Conservation (phyloP, 1,140 invertebrate species). For the Alviniconcha marisindica region DNA sequence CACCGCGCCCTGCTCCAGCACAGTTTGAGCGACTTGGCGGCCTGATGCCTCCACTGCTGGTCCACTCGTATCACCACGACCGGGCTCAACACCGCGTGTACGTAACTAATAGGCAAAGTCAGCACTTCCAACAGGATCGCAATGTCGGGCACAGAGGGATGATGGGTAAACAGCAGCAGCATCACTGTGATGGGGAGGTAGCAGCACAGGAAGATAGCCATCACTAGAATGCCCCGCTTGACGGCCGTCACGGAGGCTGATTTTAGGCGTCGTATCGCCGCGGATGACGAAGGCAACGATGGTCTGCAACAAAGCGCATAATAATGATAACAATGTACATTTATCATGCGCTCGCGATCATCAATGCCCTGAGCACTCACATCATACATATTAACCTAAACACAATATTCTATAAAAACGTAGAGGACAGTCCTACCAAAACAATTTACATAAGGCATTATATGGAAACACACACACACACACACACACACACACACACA, state of each 20-base stretch:
- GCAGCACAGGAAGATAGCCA: slow-evolving; percentile 8
- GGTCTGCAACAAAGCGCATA: no score
- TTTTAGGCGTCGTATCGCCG: not conserved
- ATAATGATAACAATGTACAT: no score
- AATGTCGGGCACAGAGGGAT: slow-evolving; percentile 8
- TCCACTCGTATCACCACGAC: not conserved
- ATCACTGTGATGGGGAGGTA: slow-evolving; percentile 12
- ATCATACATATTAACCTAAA: no score
- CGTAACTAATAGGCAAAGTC: slow-evolving; percentile 25
- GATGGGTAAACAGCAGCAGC: not conserved
- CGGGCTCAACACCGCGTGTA: slow-evolving; percentile 16
- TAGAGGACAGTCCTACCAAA: no score
- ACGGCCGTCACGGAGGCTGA: not conserved
- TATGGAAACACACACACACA: not conserved
- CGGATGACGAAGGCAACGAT: not conserved
- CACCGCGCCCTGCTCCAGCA: no score
- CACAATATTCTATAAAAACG: no score
- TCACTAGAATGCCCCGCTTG: not conserved
- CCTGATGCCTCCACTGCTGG: no score
- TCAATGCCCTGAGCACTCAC: no score
- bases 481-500: not conserved
- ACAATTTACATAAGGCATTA: no score
- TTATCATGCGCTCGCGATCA: no score
- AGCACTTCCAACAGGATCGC: slow-evolving; percentile 11
- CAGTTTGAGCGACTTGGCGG: no score